phyloP scores from a whole-genome alignment of 2,888 invertebrate genomes.

The Deroplatys truncata region DNA sequence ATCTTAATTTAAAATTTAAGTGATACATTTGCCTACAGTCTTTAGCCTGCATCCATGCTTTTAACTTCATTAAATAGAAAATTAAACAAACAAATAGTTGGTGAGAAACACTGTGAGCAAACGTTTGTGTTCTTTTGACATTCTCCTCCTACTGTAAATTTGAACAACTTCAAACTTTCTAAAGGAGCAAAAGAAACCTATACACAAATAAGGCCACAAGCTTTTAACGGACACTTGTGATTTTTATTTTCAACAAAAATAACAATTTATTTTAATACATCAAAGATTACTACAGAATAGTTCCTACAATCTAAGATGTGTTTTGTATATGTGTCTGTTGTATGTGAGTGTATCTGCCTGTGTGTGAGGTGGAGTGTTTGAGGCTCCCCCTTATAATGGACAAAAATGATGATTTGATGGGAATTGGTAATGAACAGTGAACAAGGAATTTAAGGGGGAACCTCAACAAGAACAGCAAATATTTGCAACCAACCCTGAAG shows the following conservation, averaged over 20 bases:
- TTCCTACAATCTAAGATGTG: constrained; percentile 15
- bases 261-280: constrained; percentile 37
- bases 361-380: background rate
- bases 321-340: background rate
- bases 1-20: no score
- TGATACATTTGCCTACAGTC: no score
- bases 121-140: no score
- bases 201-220: background rate
- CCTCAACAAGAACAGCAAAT: constrained; percentile 9
- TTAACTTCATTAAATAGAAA: no score
- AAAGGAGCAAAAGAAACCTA: background rate
- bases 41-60: no score
- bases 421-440: background rate
- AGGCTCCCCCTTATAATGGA: background rate
- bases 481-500: constrained; percentile 7
- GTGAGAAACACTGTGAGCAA: no score
- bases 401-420: background rate
- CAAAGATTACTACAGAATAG: constrained; percentile 25
- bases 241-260: constrained; percentile 49
- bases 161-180: background rate
- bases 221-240: constrained; percentile 35
- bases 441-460: background rate
- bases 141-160: background rate
- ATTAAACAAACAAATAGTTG: no score
- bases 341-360: background rate